Percentiles rank a stretch among this genome's conserved stretches.
phyloP scores from a whole-genome alignment of 2,113 vertebrate species.

The Accipiter cooperii region DNA sequence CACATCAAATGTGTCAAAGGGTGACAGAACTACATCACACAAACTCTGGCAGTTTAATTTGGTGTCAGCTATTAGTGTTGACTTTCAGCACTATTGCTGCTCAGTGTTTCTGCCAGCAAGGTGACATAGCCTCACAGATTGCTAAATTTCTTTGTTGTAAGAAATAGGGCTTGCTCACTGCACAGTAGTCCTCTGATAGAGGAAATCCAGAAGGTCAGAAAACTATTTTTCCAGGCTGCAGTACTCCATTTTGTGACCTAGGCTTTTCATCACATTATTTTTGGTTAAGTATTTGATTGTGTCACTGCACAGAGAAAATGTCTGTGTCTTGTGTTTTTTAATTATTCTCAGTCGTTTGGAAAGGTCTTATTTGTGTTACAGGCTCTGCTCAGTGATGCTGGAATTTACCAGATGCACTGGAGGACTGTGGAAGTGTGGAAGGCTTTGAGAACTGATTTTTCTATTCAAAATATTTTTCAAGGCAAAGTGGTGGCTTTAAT shows the following conservation, averaged over 20 bases:
- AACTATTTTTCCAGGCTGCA: slow-evolving; percentile 15
- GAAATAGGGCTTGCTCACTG: slow-evolving; percentile 53
- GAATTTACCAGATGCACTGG: background rate
- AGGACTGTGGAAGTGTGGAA: background rate
- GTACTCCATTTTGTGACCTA: background rate
- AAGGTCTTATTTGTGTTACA: background rate
- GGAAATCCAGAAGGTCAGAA: slow-evolving; percentile 35
- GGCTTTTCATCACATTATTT: slow-evolving; percentile 42
- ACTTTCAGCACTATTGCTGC: slow-evolving; percentile 54
- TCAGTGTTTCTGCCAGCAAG: slow-evolving; percentile 71
- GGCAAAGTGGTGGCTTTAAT: background rate
- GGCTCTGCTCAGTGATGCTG: background rate
- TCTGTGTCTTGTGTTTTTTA: background rate
- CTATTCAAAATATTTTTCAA: background rate
- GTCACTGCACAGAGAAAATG: background rate
- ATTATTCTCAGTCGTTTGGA: background rate
- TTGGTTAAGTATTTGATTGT: slow-evolving; percentile 34
- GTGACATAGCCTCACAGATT: slow-evolving; percentile 63
- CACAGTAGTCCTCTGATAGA: slow-evolving; percentile 28
- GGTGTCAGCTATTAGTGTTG: slow-evolving; percentile 73
- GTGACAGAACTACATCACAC: slow-evolving; percentile 70
- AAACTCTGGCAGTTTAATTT: slow-evolving; percentile 73
- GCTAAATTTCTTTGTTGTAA: slow-evolving; percentile 68
- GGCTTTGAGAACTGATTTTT: background rate
- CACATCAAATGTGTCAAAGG: slow-evolving; percentile 69